Evolutionary conservation across 2,888 invertebrate genomes (phyloP), one percentile per base, ranked within the genome.

Genomic region (Camptogramma bilineatum): DNA sequence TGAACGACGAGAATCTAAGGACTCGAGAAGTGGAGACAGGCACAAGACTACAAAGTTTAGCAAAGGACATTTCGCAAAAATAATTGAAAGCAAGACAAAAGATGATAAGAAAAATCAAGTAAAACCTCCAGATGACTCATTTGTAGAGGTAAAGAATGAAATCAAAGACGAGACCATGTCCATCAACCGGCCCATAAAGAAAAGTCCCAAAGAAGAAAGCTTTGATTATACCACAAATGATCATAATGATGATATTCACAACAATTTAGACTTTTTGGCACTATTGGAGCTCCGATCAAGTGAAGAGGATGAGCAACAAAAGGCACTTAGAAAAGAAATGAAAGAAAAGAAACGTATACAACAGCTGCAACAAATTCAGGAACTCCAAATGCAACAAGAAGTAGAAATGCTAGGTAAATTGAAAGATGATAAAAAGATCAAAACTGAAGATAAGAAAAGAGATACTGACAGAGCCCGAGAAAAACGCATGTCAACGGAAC

Each of bases 1-100:
- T 2, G 95, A 95, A 80, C 90, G 96, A 65, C 90, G 96, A 62
- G 96, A 96, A 79, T 96, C 96, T 48, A 96, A 96, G 88, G 96
- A 96, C 75, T 85, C 88, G 0, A 92, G 89, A 71, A 80, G 77
- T 73, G 74, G 78, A 53, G 92, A 90, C 56, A 87, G 85, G 68
- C 90, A 87, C 69, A 93, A 94, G 84, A 86, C 91, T 57, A 86
- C 91, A 4, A 95, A 94, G 85, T 94, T 94, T 71, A 94, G 93
- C 80, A 95, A 94, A 78, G 94, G 94, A 52, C 93, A 93, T 75
- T 92, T 93, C 80, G 91, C 94, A 13, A 94, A 94, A 82, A 85
- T 94, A 56, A 87, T 94, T 68, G 95, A 95, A 81, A 94, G 94
- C 71, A 95, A 94, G 87, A 93, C 94, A 62, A 93, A 94, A 81